A percentile compares a stretch with the other conserved stretches of the same genome.
Conservation (phyloP, 2,797 vertebrate species). For the Rhabdomys pumilio region DNA sequence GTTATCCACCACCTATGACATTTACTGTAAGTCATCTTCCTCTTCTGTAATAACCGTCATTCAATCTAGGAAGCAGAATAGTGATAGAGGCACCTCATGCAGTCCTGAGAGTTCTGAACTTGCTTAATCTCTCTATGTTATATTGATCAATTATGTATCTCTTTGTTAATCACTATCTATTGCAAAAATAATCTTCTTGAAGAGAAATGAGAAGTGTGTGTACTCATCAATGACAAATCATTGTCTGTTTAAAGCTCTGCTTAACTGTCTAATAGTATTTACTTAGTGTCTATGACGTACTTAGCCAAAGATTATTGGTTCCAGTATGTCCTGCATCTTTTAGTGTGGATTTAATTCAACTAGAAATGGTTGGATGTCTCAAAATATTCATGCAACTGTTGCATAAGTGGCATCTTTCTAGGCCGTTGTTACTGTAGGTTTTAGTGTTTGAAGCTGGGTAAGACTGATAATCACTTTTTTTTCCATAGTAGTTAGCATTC, state of each 20-base stretch:
- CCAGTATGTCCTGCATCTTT: too few relatives aligned
- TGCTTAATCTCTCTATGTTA: background rate
- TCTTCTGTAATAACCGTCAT: background rate
- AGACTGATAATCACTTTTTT: background rate
- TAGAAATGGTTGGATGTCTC: background rate
- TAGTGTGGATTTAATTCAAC: background rate
- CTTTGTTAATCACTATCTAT: background rate
- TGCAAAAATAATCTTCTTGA: background rate
- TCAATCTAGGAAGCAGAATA: too few relatives aligned
- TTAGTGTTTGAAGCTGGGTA: too few relatives aligned
- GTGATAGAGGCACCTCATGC: background rate
- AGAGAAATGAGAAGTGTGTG: too few relatives aligned
- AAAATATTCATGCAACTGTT: background rate
- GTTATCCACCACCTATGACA: background rate
- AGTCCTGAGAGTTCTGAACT: background rate
- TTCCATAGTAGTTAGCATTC: background rate
- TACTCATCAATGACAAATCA: too few relatives aligned
- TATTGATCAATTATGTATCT: background rate
- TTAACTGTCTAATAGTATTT: background rate
- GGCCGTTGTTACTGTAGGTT: background rate
- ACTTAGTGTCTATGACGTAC: background rate
- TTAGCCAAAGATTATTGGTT: background rate
- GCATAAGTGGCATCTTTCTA: background rate
- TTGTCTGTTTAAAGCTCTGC: background rate
- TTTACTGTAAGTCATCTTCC: background rate